A percentile compares a stretch with the other conserved stretches of the same genome.
These are phyloP conservation scores for Girardia tigrina DNA, from an alignment of 2,888 invertebrate genomes.

Conservation along the genomic window DNA sequence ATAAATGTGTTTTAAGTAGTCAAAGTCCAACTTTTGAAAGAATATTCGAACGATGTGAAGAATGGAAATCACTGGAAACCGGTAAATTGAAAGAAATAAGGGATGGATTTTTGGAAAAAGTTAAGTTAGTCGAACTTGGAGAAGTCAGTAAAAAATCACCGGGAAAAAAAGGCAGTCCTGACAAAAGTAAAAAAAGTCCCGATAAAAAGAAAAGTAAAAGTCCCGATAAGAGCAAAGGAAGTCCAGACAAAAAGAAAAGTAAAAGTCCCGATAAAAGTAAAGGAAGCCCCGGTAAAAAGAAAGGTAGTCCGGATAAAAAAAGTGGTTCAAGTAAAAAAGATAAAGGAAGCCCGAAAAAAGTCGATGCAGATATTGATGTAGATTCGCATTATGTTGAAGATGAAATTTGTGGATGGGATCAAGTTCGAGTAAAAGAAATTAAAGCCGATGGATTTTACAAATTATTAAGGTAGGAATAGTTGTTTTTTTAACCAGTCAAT, in stretches of 20 bases:
- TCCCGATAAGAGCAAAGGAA: conserved; percentile 27
- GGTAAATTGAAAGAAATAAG: conserved; percentile 3
- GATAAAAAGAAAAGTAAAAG: neutral
- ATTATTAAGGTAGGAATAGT: conserved; percentile 1
- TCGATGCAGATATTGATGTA: neutral
- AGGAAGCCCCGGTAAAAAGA: conserved; percentile 26
- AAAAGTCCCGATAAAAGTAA: conserved; percentile 10
- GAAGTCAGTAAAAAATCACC: neutral
- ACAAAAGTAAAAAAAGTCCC: conserved; percentile 10
- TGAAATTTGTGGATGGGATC: conserved; percentile 27
- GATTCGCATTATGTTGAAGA: neutral
- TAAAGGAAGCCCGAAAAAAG: conserved; percentile 1
- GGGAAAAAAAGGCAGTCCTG: conserved; percentile 15
- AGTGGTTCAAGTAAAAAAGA: conserved; percentile 15
- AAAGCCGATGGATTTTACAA: conserved; percentile 15
- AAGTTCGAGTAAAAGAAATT: conserved; percentile 1
- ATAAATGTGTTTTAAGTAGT: conserved; percentile 29
- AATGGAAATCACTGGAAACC: conserved; percentile 17
- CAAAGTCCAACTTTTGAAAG: conserved; percentile 31
- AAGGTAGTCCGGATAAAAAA: conserved; percentile 29
- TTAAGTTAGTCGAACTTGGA: conserved; percentile 12
- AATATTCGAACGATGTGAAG: conserved; percentile 14
- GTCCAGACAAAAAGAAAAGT: conserved; percentile 24
- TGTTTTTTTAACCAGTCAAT: neutral
- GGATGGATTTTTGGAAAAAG: neutral